A percentile compares a stretch with the other conserved stretches of the same genome.
Conservation (phyloP, 2,888 invertebrate species). For the Ophonus ardosiacus region DNA sequence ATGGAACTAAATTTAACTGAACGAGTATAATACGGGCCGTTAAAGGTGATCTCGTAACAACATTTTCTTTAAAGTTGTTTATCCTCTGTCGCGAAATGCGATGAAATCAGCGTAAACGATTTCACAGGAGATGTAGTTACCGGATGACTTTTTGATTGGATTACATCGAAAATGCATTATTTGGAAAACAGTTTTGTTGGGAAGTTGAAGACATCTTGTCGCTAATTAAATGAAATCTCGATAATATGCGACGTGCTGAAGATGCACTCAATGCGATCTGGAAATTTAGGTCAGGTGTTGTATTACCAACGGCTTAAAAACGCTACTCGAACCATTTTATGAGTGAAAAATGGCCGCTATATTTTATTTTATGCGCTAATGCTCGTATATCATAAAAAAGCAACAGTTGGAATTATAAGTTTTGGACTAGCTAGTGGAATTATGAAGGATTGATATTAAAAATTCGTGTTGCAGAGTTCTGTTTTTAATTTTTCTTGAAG, state of each 20-base stretch:
- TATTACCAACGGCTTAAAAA: background rate
- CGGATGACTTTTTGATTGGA: conserved; percentile 1
- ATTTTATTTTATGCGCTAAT: conserved; percentile 40
- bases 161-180: conserved; percentile 36
- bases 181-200: background rate
- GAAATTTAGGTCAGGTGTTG: conserved; percentile 29
- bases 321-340: conserved; percentile 1
- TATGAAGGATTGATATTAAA: conserved; percentile 3
- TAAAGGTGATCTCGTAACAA: background rate
- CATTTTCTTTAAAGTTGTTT: background rate
- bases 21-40: too few species aligned
- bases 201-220: conserved; percentile 4
- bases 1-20: too few species aligned
- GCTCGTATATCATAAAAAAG: conserved; percentile 9
- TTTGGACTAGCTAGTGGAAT: background rate
- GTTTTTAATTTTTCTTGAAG: background rate
- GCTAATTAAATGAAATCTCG: conserved; percentile 26
- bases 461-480: background rate
- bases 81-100: background rate
- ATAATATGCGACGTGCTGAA: conserved; percentile 27
- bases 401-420: conserved; percentile 27
- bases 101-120: background rate
- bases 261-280: conserved; percentile 34
- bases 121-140: background rate
- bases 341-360: conserved; percentile 27